A percentile compares a stretch with the other conserved stretches of the same genome.
phyloP scores from a whole-genome alignment of 2,888 invertebrate species.

The Linnaemya vulpina region DNA sequence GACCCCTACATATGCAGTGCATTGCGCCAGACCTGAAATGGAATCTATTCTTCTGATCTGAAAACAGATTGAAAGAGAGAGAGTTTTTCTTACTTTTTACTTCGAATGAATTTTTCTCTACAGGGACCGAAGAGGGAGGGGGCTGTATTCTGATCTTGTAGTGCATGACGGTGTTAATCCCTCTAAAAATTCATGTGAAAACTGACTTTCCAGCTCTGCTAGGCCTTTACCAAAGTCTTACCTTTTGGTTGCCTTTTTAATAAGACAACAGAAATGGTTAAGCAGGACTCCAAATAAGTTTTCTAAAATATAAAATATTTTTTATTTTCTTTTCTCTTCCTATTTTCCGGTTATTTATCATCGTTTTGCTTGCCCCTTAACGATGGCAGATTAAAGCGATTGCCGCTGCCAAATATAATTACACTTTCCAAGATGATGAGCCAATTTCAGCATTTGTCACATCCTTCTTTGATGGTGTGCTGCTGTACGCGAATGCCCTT shows the following conservation, averaged over 20 bases:
- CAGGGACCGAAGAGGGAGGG: too few species aligned
- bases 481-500: conserved; percentile 95
- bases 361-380: neutral
- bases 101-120: too few species aligned
- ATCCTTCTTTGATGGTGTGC: conserved; percentile 97
- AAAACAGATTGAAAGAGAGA: too few species aligned
- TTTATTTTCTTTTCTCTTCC: neutral
- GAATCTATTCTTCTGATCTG: too few species aligned
- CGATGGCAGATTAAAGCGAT: conserved; percentile 86
- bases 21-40: too few species aligned
- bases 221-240: neutral
- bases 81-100: too few species aligned
- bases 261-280: neutral
- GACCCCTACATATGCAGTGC: too few species aligned
- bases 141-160: too few species aligned
- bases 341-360: neutral
- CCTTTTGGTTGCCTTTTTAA: conserved; percentile 17
- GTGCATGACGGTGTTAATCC: too few species aligned
- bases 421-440: conserved; percentile 88
- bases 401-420: conserved; percentile 88
- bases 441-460: conserved; percentile 96
- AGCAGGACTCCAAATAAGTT: conserved; percentile 4
- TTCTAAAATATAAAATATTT: neutral
- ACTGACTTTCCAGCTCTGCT: too few species aligned
- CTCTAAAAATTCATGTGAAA: too few species aligned